A percentile compares a stretch with the other conserved stretches of the same genome.
Evolutionary conservation across 2,797 vertebrate genomes (phyloP).

Genomic region (Bucorvus abyssinicus): DNA sequence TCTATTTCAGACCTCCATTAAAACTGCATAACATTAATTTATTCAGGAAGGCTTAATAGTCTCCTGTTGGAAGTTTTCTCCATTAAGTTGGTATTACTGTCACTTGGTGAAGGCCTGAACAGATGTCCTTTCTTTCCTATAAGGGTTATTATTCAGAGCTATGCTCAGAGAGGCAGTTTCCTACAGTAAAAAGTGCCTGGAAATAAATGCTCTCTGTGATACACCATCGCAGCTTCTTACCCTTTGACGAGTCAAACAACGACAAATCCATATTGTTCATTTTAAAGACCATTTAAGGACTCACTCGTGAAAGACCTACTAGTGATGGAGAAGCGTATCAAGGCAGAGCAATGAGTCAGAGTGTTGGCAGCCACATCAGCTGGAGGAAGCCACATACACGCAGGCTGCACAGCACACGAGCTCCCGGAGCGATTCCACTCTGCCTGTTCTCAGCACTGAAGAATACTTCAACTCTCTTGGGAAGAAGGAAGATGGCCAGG

Average conservation of each 20-base stretch:
- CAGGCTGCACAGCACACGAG: background rate
- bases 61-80: constrained; percentile 2
- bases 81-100: background rate
- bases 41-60: constrained; percentile 22
- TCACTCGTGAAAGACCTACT: background rate
- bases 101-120: background rate
- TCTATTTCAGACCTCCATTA: constrained; percentile 25
- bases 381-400: background rate
- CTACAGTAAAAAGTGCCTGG: background rate
- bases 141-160: background rate
- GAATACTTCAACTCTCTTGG: background rate
- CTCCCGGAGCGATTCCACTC: background rate
- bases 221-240: background rate
- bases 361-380: background rate
- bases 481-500: background rate
- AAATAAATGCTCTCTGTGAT: background rate
- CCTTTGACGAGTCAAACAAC: background rate
- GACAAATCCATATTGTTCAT: background rate
- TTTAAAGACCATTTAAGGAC: background rate
- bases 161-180: background rate
- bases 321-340: background rate
- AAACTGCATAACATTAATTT: constrained; percentile 17
- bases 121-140: background rate
- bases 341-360: background rate
- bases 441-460: background rate